Evolutionary conservation across 2,113 vertebrate genomes (phyloP), one percentile per base, ranked within the genome.

Genomic region (Pithys albifrons): DNA sequence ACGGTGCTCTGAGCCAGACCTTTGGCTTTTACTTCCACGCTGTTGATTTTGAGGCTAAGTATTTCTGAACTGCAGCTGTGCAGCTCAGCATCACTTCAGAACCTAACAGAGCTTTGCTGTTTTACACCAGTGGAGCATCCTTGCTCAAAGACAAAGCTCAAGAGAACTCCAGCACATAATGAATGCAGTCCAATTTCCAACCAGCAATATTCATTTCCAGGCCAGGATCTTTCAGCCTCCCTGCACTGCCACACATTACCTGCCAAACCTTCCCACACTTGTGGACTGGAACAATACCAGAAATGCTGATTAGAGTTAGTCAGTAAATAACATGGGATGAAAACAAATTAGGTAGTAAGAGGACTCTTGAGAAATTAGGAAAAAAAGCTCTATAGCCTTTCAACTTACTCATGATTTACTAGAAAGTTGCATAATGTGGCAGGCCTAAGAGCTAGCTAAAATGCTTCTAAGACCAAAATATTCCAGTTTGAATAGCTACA

Each of bases 281-380:
- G 88, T 6, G 5, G 86, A 61, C 88, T 96, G 91, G 82, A 96
- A 92, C 92, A 89, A 90, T 81, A 96, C 88, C 93, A 95, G 91
- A 82, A 74, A 62, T 79, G 86, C 49, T 97, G 94, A 97, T 97
- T 97, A 91, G 80, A 97, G 72, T 91, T 92, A 94, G 91, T 93
- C 85, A 90, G 94, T 97, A 97, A 98, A 96, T 97, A 98, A 97
- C 84, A 97, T 66, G 65, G 91, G 96, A 97, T 96, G 90, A 97
- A 97, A 97, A 95, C 95, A 97, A 96, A 98, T 97, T 90, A 91
- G 80, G 82, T 96, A 76, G 84, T 96, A 97, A 97, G 97, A 92
- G 91, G 95, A 81, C 95, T 93, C 97, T 93, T 93, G 95, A 97
- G 96, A 98, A 98, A 98, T 96, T 95, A 96, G 77, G 77, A 93